Base-by-base conservation (phyloP, 1,140 invertebrate genomes). In the Parapsyche elsis region DNA sequence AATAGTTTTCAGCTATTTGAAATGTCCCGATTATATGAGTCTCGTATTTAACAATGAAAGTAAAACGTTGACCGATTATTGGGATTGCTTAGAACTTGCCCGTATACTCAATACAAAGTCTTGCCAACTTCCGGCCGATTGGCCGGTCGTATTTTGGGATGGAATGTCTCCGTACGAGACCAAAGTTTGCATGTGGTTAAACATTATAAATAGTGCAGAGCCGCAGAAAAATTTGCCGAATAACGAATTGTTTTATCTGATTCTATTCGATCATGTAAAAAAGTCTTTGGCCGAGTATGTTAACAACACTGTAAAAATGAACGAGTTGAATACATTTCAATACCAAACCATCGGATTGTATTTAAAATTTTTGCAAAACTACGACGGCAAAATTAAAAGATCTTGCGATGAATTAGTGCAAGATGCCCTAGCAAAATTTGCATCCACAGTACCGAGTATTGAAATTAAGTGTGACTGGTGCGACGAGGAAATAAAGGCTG, bases 31-130 rank as follows among this genome's bases (percentile, higher is more conserved):
- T 67, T 67, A 5, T 26, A 67, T 67, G 23, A 67, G 26, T 23
- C 12, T 12, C 5, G 12, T 67, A 12, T 67, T 26, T 26, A 24
- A 67, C 12, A 67, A 67, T 67, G 14, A 30, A 26, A 24, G 21
- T 2, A 2, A 67, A 67, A 9, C 12, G n/a, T 24, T 67, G 2
- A 26, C 64, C 4, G 64, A 26, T 9, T 9, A 2, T 26, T 67
- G 64, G 64, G 64, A 67, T 67, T 12, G 19, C 9, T 67, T 67
- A 67, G 64, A 67, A 67, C 21, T 67, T 9, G 4, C 7, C 24
- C 21, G 64, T 12, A 67, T 67, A 5, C 24, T 23, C 12, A 2
- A 12, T 26, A 30, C 12, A 12, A 26, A 26, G 24, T 67, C 64
- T 5, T 67, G 12, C 23, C 14, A 23, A 21, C 14, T 67, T 67